Evolutionary conservation across 1,140 invertebrate species (phyloP), one percentile per base, ranked within the genome.

Genomic region (Pristionchus pacificus): DNA sequence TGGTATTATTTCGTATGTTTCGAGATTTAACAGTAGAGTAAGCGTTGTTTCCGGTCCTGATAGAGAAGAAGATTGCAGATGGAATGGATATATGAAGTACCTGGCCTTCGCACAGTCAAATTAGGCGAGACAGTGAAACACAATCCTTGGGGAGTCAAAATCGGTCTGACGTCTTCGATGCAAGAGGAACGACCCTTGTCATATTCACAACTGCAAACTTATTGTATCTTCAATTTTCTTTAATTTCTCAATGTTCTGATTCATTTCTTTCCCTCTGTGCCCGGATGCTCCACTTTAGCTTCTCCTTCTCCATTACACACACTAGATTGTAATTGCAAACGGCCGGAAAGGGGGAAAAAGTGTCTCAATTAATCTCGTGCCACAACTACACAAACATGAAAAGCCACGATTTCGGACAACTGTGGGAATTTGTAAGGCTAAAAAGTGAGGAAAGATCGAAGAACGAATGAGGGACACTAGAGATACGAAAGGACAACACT

Each of bases 91-190:
- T 49, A 71, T 30, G 24, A 70, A n/a, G 13, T n/a, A 71, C 71
- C 74, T n/a, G 74, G 74, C 58, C 74, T 19, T 19, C 60, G 25
- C 1, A 77, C 71, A 2, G 76, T 77, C 10, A 73, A 61, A 57
- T 77, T 77, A 15, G 75, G 59, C 1, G 77, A 61, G 15, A 77
- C 75, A 27, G 65, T 32, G 55, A 78, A 77, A 62, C 76, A 77
- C 1, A 71, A 57, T 2, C 76, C 76, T 55, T 74, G 74, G 15
- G 76, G 74, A 24, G 76, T 77, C 15, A 78, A 64, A 2, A 77
- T 65, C 13, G 74, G 76, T 31, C 55, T 66, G 25, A 77, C 68
- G 10, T 73, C 73, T 59, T 77, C 76, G 19, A 78, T 70, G 29
- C 76, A 77, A 6, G 77, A n/a, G n/a, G n/a, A 71, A 30, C 68